Percentiles rank a stretch among this genome's conserved stretches.
Conservation (phyloP, 53 echinoderm and acorn worm genomes). For the Temnopleurus reevesii region DNA sequence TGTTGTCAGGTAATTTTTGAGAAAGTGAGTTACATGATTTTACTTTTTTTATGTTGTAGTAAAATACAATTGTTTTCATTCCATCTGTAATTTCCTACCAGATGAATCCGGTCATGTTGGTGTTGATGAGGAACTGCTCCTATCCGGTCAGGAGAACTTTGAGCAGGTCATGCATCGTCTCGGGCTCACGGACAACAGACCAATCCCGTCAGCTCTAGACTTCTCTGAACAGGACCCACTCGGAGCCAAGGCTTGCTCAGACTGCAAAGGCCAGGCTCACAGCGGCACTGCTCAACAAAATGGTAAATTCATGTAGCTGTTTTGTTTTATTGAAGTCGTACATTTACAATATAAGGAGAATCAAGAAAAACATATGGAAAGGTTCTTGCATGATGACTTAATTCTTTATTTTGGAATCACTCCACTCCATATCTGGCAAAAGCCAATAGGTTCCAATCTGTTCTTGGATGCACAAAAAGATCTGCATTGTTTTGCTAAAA, state of each 20-base stretch:
- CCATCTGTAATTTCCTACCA: not conserved
- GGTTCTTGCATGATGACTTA: too few relatives aligned
- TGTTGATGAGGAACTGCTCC: constrained; percentile 60
- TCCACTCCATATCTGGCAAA: too few relatives aligned
- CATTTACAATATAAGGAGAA: too few relatives aligned
- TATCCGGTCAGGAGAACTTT: constrained; percentile 75
- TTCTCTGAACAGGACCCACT: constrained; percentile 89
- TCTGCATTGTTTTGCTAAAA: too few relatives aligned
- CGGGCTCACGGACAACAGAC: constrained; percentile 77
- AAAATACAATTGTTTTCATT: not conserved
- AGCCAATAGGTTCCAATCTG: too few relatives aligned
- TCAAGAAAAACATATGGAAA: too few relatives aligned
- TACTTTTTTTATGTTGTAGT: too few relatives aligned
- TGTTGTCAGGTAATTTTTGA: too few relatives aligned
- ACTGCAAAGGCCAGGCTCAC: not conserved
- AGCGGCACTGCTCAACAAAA: not conserved
- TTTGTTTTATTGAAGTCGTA: too few relatives aligned
- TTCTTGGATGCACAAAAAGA: too few relatives aligned
- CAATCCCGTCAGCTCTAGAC: constrained; percentile 83
- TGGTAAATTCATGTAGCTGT: constrained; percentile 11
- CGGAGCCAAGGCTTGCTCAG: constrained; percentile 67
- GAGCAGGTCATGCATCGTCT: constrained; percentile 93
- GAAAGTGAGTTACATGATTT: too few relatives aligned
- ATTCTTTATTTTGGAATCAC: too few relatives aligned
- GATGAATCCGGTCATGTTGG: constrained; percentile 67